Base-by-base conservation (phyloP, 2,113 vertebrate species). In the Upupa epops region DNA sequence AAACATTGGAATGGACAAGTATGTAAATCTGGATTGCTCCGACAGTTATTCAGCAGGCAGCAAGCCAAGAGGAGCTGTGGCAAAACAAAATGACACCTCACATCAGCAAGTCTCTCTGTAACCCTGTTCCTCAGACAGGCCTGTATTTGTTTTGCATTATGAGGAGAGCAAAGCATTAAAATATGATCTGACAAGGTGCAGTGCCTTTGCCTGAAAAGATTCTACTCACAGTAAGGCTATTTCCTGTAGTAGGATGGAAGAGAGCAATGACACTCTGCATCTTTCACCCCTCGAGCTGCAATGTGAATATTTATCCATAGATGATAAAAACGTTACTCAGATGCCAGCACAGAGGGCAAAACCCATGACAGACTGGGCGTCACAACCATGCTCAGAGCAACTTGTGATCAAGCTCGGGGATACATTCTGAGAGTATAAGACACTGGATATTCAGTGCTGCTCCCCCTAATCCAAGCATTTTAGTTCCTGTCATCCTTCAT, bases 31-130 rank as follows among this genome's bases (percentile, higher is more conserved):
- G 45, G 54, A 88, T 36, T 59, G 65, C 64, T 74, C 85, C 71
- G 48, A 60, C 18, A 19, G 22, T 42, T 81, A 68, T 22, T 68
- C 76, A 64, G 68, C 26, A 65, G 88, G 86, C 82, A 83, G 65
- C 42, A 86, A 82, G 70, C 77, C 86, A 92, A 82, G 36, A 85
- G 60, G 61, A 92, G 75, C 36, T 61, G 59, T 14, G 83, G 37
- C 54, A 90, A 91, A 91, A 73, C 42, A 29, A 73, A 86, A 48
- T 20, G 46, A 76, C 37, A 90, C 55, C 63, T 72, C 49, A 34
- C 54, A 83, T 66, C n/a, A 70, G 20, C 21, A 52, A 83, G 32
- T 76, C 42, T 45, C 42, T 68, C 66, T 55, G 20, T 32, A 78
- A 78, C 0, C 4, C 21, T n/a, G 46, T 28, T 81, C 66, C 61